Evolutionary conservation across 1,140 invertebrate species (phyloP), one percentile per base, ranked within the genome.

Genomic region (Thalassaphorura encarpata): DNA sequence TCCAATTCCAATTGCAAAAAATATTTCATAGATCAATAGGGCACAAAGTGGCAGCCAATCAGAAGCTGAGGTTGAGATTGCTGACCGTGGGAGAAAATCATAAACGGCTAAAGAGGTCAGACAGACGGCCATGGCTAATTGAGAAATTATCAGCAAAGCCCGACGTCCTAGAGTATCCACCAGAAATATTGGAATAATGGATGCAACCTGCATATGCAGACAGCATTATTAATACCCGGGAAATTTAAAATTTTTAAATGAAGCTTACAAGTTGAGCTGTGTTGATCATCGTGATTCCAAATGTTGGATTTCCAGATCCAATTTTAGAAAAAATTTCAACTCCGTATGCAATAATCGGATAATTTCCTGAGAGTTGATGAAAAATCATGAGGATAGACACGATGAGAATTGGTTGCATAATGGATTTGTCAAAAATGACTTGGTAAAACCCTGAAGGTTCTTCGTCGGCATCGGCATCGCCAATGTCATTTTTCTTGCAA

Each of bases 281-380:
- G 8, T 6, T 19, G 18, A 43, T 6, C 8, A 43, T 43, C 5
- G 18, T 23, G 60, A 8, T 61, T 57, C 11, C 63, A 19, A 29
- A 57, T 56, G 21, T 63, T 56, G 70, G 49, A 0, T 69, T 47
- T 13, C 52, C 61, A 39, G 49, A 55, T 26, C 67, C 66, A 52
- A 60, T 47, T 5, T 23, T n/a, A 6, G 74, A 56, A 62, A 92
- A 89, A 52, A 93, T 90, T 0, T 71, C 66, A 0, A 77, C 76
- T 0, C 83, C 77, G 63, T 89, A 89, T 68, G 89, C 89, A 58
- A 89, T 82, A 18, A 91, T 83, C 0, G 83, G 84, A 63, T 83
- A 82, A 26, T 24, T 39, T 11, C 72, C 64, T 21, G 66, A 70
- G n/a, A 74, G 63, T 54, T 75, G 73, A 51, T 75, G 74, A 54